phyloP scores from a whole-genome alignment of 2,888 invertebrate genomes.

The Thymelicus sylvestris region DNA sequence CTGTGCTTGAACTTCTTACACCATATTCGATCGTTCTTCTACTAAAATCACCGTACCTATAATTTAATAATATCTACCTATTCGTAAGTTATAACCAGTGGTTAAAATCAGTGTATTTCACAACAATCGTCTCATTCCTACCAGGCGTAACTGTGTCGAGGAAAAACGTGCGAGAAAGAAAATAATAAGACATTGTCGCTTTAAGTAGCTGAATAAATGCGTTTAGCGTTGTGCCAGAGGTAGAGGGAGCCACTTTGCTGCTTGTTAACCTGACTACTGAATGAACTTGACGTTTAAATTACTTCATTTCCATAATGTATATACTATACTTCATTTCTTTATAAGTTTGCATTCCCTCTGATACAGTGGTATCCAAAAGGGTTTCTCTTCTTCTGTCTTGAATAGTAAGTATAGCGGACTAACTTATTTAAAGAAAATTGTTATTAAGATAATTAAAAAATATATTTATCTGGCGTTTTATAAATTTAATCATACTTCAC shows the following conservation, averaged over 20 bases:
- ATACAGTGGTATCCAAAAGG: too few species aligned
- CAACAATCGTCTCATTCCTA: constrained; percentile 66
- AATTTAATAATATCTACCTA: background rate
- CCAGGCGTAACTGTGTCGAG: constrained; percentile 75
- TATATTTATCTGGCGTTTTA: too few species aligned
- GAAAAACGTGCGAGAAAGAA: constrained; percentile 80
- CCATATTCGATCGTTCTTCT: too few species aligned
- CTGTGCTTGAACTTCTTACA: too few species aligned
- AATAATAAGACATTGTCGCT: constrained; percentile 76
- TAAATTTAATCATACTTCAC: too few species aligned
- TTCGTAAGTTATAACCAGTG: background rate
- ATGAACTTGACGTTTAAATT: background rate
- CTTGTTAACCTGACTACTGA: background rate
- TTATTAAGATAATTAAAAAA: too few species aligned
- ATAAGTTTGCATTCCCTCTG: too few species aligned
- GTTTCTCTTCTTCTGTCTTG: too few species aligned
- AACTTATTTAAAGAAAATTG: too few species aligned
- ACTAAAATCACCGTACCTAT: too few species aligned
- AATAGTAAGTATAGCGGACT: too few species aligned
- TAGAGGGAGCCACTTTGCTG: constrained; percentile 7
- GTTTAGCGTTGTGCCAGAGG: constrained; percentile 61
- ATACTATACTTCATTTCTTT: background rate
- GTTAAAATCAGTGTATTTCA: constrained; percentile 56
- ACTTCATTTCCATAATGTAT: background rate
- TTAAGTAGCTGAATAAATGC: constrained; percentile 45